Evolutionary conservation across 2,113 vertebrate genomes (phyloP).

Genomic region (Salvelinus namaycush): DNA sequence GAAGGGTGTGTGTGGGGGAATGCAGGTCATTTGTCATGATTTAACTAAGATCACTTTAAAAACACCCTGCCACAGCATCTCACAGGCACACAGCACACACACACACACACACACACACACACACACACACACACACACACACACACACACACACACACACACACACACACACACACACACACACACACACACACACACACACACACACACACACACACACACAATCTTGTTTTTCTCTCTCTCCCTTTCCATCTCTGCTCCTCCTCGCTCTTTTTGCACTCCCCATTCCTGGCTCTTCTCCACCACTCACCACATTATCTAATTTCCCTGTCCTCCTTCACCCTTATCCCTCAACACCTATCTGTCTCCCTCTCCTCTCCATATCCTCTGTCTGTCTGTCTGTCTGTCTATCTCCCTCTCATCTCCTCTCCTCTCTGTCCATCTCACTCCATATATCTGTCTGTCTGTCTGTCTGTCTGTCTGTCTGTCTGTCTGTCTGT

Average conservation of each 20-base stretch:
- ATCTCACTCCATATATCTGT: neutral
- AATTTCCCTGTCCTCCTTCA: neutral
- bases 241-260: neutral
- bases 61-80: neutral
- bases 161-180: neutral
- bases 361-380: neutral
- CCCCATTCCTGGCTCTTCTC: neutral
- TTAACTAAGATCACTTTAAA: neutral
- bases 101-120: neutral
- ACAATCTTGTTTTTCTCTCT: neutral
- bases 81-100: conserved; percentile 8
- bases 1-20: neutral
- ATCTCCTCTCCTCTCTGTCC: neutral
- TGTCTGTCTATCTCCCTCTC: neutral
- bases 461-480: neutral
- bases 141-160: neutral
- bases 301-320: neutral
- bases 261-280: neutral
- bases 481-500: neutral
- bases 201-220: conserved; percentile 4
- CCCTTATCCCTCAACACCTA: neutral
- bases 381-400: neutral
- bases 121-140: too few relatives aligned
- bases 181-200: neutral
- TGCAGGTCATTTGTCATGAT: conserved; percentile 20